A percentile compares a stretch with the other conserved stretches of the same genome.
phyloP scores from a whole-genome alignment of 1,140 invertebrate species.

The Eupeodes corollae region DNA sequence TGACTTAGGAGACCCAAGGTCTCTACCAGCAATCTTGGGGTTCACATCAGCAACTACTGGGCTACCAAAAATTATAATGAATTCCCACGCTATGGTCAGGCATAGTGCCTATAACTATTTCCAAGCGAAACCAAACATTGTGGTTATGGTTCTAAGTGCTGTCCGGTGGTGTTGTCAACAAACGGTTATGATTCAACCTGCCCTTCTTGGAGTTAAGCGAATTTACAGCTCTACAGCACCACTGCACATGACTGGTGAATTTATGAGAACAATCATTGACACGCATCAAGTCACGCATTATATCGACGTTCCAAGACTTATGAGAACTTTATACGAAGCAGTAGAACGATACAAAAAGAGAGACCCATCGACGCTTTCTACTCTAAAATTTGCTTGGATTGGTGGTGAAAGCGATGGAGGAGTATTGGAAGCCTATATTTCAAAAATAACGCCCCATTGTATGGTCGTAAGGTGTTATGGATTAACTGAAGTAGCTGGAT shows the following conservation, averaged over 20 bases:
- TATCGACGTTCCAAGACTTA: not conserved
- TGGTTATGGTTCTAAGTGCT: not conserved
- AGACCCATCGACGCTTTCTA: not conserved
- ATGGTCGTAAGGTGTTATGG: not conserved
- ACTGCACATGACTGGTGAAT: not conserved
- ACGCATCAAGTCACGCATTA: not conserved
- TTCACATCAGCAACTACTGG: conserved; percentile 4
- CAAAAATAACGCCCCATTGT: not conserved
- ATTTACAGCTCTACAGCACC: not conserved
- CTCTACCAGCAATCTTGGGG: not conserved
- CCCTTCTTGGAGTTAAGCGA: not conserved
- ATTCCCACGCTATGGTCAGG: not conserved
- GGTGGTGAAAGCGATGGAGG: conserved; percentile 1
- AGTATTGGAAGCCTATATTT: not conserved
- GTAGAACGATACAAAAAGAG: not conserved
- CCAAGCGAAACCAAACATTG: not conserved
- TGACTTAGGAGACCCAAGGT: not conserved
- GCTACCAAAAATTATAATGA: conserved; percentile 1
- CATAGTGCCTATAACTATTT: not conserved
- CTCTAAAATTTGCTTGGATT: not conserved
- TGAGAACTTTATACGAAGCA: not conserved
- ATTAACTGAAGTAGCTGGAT: not conserved
- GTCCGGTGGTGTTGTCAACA: conserved; percentile 2
- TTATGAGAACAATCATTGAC: not conserved
- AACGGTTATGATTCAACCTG: not conserved